Evolutionary conservation across 2,797 vertebrate genomes (phyloP).

Genomic region (Xerus rutilus): DNA sequence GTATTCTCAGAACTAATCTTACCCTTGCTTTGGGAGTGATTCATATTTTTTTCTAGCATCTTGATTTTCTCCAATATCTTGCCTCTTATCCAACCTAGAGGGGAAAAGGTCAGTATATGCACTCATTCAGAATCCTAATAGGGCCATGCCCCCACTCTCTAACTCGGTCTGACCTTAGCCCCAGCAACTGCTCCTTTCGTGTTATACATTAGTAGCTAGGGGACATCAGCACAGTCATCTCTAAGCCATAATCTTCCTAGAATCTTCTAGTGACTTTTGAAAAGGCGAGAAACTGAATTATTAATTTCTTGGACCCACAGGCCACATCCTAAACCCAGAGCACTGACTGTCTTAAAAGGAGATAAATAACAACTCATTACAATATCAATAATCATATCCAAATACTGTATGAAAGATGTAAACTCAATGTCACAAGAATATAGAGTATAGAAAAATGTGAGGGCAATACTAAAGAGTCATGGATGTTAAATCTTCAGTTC

Average conservation of each 20-base stretch:
- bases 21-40: not conserved
- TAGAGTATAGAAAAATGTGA: not conserved
- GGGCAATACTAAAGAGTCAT: not conserved
- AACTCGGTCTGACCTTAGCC: not conserved
- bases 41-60: not conserved
- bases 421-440: not conserved
- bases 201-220: not conserved
- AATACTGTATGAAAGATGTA: not conserved
- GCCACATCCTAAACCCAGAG: not conserved
- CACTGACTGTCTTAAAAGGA: not conserved
- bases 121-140: not conserved
- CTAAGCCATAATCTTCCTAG: not conserved
- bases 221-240: not conserved
- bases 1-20: not conserved
- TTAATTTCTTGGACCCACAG: not conserved
- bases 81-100: not conserved
- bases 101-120: fast-evolving
- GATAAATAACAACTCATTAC: not conserved
- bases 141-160: not conserved
- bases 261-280: not conserved
- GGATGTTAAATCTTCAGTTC: not conserved
- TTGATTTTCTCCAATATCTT: not conserved
- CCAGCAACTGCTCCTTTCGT: not conserved
- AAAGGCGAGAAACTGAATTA: not conserved
- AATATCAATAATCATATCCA: not conserved